Evolutionary conservation across 2,113 vertebrate species (phyloP).

Genomic region (Elachura formosa): DNA sequence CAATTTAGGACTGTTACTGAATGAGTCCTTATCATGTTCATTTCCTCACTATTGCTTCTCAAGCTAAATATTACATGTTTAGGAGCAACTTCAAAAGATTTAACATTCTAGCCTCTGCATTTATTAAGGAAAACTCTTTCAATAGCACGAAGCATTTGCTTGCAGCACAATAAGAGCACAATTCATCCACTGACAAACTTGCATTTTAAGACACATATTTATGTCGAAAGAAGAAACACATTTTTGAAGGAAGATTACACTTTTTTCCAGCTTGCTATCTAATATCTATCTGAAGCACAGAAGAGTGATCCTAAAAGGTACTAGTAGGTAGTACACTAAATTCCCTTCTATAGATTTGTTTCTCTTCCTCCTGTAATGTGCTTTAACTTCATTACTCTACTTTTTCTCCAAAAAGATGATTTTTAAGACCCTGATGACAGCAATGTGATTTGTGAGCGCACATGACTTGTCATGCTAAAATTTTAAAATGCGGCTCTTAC

Average conservation of each 20-base stretch:
- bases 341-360: background rate
- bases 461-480: background rate
- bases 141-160: constrained; percentile 34
- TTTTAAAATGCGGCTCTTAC: background rate
- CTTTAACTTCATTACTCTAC: background rate
- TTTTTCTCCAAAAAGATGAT: background rate
- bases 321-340: background rate
- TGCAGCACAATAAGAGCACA: background rate
- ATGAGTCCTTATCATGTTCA: constrained; percentile 80
- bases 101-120: constrained; percentile 33
- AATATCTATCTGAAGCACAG: background rate
- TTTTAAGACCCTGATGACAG: background rate
- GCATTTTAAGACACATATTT: background rate
- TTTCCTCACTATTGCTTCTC: constrained; percentile 81
- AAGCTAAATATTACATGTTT: constrained; percentile 84
- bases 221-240: background rate
- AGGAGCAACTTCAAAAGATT: constrained; percentile 73
- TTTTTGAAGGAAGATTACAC: background rate
- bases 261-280: background rate
- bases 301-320: background rate
- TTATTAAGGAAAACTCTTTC: constrained; percentile 56
- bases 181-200: background rate
- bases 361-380: background rate
- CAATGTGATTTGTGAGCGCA: background rate
- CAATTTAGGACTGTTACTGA: constrained; percentile 88